These are phyloP conservation scores for Pararge aegeria DNA, from an alignment of 1,140 invertebrate species.

Conservation along the genomic window DNA sequence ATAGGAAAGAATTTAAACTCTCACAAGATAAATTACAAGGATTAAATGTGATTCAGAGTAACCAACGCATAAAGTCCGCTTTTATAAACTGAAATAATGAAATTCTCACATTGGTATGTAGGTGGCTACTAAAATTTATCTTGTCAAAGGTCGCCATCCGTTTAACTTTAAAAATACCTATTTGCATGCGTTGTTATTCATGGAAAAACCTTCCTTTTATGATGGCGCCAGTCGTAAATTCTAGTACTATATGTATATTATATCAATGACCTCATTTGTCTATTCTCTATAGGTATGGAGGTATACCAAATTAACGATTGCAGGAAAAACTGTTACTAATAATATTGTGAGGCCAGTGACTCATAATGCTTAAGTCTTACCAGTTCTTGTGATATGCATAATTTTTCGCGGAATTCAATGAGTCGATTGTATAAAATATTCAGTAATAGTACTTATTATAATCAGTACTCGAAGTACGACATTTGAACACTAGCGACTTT, in stretches of 20 bases:
- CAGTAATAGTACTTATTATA: conserved; percentile 8
- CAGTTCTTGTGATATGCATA: conserved; percentile 53
- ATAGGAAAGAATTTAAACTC: too few species aligned
- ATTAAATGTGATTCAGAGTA: too few species aligned
- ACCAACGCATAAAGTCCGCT: too few species aligned
- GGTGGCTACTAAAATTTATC: neutral
- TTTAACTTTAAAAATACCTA: neutral
- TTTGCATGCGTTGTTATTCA: neutral
- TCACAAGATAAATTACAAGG: too few species aligned
- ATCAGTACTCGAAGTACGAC: too few species aligned
- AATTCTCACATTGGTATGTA: too few species aligned
- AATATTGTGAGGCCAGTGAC: conserved; percentile 28
- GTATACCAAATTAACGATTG: conserved; percentile 5
- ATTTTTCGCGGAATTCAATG: conserved; percentile 51
- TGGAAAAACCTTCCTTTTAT: conserved; percentile 4
- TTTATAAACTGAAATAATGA: too few species aligned
- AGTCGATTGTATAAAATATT: conserved; percentile 36
- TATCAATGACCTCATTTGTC: conserved; percentile 7
- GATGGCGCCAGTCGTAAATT: conserved; percentile 7
- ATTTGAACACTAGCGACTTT: too few species aligned
- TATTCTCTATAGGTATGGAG: neutral
- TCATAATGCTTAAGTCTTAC: conserved; percentile 49
- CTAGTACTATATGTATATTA: neutral
- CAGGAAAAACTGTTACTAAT: conserved; percentile 10
- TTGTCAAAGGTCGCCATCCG: neutral